These are phyloP conservation scores for Drosophila setifemur DNA, from an alignment of 1,140 invertebrate genomes.

Conservation along the genomic window DNA sequence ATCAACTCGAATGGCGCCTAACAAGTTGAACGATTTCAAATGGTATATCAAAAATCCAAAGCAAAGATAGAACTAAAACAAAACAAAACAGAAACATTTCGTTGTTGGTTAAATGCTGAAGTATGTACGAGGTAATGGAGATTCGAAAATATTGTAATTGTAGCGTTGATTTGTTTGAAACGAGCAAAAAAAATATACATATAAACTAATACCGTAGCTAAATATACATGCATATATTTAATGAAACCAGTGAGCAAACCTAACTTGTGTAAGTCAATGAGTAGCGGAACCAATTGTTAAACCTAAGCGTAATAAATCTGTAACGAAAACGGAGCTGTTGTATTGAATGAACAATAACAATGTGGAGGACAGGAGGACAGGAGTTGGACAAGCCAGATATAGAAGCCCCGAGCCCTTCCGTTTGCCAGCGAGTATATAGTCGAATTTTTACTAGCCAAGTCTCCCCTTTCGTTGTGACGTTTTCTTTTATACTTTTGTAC, in stretches of 20 bases:
- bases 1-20: conserved; percentile 59
- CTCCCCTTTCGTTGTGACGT: conserved; percentile 41
- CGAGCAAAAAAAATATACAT: conserved; percentile 38
- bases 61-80: conserved; percentile 1
- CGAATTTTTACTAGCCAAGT: conserved; percentile 1
- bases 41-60: conserved; percentile 57
- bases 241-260: conserved; percentile 35
- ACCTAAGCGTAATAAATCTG: conserved; percentile 59
- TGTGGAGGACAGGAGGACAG: conserved; percentile 32
- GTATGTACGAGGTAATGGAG: conserved; percentile 26
- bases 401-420: too few species aligned
- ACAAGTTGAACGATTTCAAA: conserved; percentile 8
- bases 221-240: conserved; percentile 48
- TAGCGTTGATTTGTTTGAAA: conserved; percentile 67
- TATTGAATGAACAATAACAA: conserved; percentile 77
- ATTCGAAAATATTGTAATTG: conserved; percentile 54
- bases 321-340: conserved; percentile 69
- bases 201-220: conserved; percentile 68
- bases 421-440: too few species aligned
- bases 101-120: conserved; percentile 78
- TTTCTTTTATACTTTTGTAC: conserved; percentile 79
- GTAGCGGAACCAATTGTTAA: conserved; percentile 81
- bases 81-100: conserved; percentile 50
- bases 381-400: conserved; percentile 1
- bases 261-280: conserved; percentile 59